Evolutionary conservation across 2,797 vertebrate genomes (phyloP).

Genomic region (Sebastes paucispinis): DNA sequence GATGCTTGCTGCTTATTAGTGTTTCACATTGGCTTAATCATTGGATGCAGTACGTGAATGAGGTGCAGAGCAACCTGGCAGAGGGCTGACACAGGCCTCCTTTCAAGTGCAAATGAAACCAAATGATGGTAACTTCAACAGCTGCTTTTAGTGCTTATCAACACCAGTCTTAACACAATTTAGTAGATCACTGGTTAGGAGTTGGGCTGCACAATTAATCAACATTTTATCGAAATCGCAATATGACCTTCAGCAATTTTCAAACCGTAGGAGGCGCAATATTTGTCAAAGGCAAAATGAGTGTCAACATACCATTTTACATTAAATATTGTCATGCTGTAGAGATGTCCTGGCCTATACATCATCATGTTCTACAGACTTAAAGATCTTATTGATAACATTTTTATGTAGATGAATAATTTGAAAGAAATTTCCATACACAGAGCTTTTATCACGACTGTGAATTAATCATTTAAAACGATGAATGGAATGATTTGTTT

Average conservation of each 20-base stretch:
- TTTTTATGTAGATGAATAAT: no score
- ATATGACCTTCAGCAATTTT: no score
- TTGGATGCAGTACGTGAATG: conserved; percentile 63
- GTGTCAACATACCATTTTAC: not conserved
- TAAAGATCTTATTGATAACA: no score
- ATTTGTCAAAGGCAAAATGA: not conserved
- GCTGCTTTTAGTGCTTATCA: conserved; percentile 49
- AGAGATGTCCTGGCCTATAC: no score
- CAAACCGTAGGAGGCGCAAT: no score
- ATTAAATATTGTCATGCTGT: not conserved
- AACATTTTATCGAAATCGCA: no score
- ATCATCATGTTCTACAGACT: no score
- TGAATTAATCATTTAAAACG: no score
- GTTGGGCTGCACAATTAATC: not conserved
- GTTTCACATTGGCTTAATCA: conserved; percentile 77
- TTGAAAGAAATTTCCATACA: no score
- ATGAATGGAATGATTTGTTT: no score
- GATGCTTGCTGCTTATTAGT: conserved; percentile 77
- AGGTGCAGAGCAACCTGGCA: conserved; percentile 69
- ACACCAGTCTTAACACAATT: conserved; percentile 22
- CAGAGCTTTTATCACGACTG: no score
- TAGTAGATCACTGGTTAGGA: conserved; percentile 33
- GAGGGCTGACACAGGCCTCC: conserved; percentile 51
- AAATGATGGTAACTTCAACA: conserved; percentile 54
- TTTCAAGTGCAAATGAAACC: conserved; percentile 76